These are phyloP conservation scores for Serripes groenlandicus DNA, from an alignment of 2,888 invertebrate genomes.

Conservation along the genomic window DNA sequence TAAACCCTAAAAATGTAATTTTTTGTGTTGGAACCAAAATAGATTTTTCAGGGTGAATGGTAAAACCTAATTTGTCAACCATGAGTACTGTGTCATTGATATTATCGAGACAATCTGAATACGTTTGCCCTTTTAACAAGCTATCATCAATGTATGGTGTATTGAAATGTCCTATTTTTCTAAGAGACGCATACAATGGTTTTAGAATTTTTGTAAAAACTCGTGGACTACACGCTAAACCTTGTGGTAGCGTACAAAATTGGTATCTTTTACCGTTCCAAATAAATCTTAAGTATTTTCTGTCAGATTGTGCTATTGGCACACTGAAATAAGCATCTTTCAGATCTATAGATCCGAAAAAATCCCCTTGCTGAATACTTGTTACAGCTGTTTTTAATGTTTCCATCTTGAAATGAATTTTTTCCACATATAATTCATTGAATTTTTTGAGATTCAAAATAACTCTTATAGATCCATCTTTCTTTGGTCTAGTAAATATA, in stretches of 20 bases:
- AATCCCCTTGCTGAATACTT: slow-evolving; percentile 44
- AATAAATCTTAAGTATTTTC: slow-evolving; percentile 54
- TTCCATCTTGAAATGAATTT: slow-evolving; percentile 69
- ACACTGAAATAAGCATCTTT: slow-evolving; percentile 63
- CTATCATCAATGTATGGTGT: too few relatives aligned
- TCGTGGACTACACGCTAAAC: slow-evolving; percentile 11
- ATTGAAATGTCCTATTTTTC: too few relatives aligned
- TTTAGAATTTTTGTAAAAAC: too few relatives aligned
- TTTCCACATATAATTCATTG: slow-evolving; percentile 44
- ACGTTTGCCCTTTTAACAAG: too few relatives aligned
- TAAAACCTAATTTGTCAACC: too few relatives aligned
- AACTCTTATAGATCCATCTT: slow-evolving; percentile 40
- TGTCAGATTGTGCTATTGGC: slow-evolving; percentile 26
- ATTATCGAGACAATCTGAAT: too few relatives aligned
- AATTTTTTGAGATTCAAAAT: slow-evolving; percentile 58
- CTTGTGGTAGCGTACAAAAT: slow-evolving; percentile 2
- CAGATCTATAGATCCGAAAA: slow-evolving; percentile 58
- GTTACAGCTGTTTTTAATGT: slow-evolving; percentile 44
- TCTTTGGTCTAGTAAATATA: slow-evolving; percentile 49
- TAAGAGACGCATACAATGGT: too few relatives aligned
- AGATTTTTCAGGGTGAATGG: too few relatives aligned
- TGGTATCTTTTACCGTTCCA: neutral
- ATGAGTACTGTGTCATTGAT: too few relatives aligned
- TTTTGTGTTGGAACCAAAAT: too few relatives aligned
- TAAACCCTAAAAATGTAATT: too few relatives aligned